Percentiles rank a stretch among this genome's conserved stretches.
These are phyloP conservation scores for Nebria salina DNA, from an alignment of 2,888 invertebrate genomes.

Conservation along the genomic window DNA sequence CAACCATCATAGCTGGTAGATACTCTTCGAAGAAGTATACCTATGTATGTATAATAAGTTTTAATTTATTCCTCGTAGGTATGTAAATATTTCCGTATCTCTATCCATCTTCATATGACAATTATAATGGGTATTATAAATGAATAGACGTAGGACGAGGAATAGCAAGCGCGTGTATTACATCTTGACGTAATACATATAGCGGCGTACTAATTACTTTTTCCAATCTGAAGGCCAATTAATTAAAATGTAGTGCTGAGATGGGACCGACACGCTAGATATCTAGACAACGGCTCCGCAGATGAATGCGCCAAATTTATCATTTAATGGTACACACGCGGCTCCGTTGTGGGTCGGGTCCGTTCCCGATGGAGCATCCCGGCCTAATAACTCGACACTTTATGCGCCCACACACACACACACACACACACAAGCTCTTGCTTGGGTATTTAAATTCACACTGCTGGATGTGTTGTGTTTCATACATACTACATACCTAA, in stretches of 20 bases:
- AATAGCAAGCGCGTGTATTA: slow-evolving; percentile 48
- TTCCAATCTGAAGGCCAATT: slow-evolving; percentile 57
- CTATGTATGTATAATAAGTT: neutral
- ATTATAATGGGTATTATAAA: neutral
- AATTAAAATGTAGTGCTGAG: slow-evolving; percentile 57
- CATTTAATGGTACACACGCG: slow-evolving; percentile 48
- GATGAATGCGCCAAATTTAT: slow-evolving; percentile 54
- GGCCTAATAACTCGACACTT: slow-evolving; percentile 38
- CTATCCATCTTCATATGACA: neutral
- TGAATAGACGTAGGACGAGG: neutral
- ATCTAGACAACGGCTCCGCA: slow-evolving; percentile 51
- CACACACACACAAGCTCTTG: neutral
- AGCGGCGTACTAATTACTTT: slow-evolving; percentile 57
- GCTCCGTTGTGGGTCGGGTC: slow-evolving; percentile 29
- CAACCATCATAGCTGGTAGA: slow-evolving; percentile 3
- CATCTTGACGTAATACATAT: slow-evolving; percentile 51
- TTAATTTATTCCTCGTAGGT: neutral
- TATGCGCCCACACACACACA: slow-evolving; percentile 31
- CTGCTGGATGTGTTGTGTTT: slow-evolving; percentile 16
- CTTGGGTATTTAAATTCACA: slow-evolving; percentile 37
- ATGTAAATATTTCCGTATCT: neutral
- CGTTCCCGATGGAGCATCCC: slow-evolving; percentile 31
- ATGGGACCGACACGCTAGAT: slow-evolving; percentile 48
- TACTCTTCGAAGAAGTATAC: neutral
- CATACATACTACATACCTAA: slow-evolving; percentile 14